Evolutionary conservation across 2,113 vertebrate genomes (phyloP).

Genomic region (Telmatochromis sp.): DNA sequence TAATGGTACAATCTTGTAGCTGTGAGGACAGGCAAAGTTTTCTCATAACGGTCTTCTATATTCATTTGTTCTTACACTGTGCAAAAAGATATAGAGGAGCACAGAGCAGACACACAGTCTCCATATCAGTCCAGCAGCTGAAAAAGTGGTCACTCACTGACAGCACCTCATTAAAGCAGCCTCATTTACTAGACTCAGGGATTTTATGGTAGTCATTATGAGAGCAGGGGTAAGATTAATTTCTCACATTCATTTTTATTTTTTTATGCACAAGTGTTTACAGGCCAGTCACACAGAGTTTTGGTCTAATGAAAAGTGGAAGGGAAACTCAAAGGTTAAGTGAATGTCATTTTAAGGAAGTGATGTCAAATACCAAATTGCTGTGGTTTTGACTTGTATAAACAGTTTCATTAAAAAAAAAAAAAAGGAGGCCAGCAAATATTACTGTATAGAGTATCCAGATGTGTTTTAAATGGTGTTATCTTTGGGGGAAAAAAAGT

Average conservation of each 20-base stretch:
- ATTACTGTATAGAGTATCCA: neutral
- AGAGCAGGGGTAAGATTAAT: neutral
- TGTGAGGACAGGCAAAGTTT: neutral
- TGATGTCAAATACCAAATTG: neutral
- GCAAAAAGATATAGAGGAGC: neutral
- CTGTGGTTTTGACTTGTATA: neutral
- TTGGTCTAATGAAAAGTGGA: neutral
- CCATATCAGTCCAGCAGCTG: neutral
- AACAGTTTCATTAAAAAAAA: neutral
- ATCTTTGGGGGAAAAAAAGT: rapidly evolving
- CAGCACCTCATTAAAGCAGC: neutral
- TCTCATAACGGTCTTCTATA: neutral
- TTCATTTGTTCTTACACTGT: neutral
- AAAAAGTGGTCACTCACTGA: neutral
- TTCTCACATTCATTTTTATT: neutral
- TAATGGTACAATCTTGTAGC: neutral
- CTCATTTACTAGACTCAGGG: neutral
- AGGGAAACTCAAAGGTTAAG: neutral
- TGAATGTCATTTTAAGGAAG: neutral
- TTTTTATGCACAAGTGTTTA: neutral
- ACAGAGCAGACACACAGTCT: neutral
- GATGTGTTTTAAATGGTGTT: neutral
- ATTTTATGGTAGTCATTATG: neutral
- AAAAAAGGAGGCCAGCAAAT: neutral
- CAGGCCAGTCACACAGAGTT: neutral